A percentile compares a stretch with the other conserved stretches of the same genome.
These are phyloP conservation scores for Meandrina meandrites DNA, from an alignment of 92 coral and sea anemone genomes.

Conservation along the genomic window DNA sequence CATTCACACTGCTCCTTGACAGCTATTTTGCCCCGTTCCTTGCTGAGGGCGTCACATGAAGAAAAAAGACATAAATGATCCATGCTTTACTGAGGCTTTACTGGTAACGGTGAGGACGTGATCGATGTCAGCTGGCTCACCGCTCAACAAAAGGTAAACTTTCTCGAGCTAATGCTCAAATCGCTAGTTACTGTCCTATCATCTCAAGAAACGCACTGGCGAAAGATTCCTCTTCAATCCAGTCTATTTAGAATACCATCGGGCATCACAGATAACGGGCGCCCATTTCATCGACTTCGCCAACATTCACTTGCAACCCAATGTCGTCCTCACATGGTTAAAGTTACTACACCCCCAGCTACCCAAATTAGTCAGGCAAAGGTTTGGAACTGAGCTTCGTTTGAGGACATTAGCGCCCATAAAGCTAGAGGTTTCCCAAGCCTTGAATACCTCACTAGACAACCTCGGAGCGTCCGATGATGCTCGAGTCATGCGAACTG, in stretches of 20 bases:
- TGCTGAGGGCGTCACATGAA: neutral
- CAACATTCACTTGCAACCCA: neutral
- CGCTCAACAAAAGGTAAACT: neutral
- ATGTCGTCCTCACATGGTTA: slow-evolving; percentile 43
- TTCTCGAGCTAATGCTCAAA: too few relatives aligned
- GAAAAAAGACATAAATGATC: neutral
- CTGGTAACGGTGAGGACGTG: neutral
- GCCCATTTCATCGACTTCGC: neutral
- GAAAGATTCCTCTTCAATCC: neutral
- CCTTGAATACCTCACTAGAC: slow-evolving; percentile 33
- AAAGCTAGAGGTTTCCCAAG: slow-evolving; percentile 44
- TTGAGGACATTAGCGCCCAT: slow-evolving; percentile 36
- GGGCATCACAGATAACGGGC: neutral
- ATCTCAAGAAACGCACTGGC: too few relatives aligned
- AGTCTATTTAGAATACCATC: neutral
- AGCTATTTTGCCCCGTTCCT: neutral
- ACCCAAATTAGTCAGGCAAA: slow-evolving; percentile 32
- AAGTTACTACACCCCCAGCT: slow-evolving; percentile 32
- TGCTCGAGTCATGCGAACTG: slow-evolving; percentile 20
- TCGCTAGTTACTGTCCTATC: neutral
- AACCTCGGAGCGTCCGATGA: slow-evolving; percentile 32
- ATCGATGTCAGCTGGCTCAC: neutral
- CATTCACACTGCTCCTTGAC: neutral
- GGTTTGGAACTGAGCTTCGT: slow-evolving; percentile 33
- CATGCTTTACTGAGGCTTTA: neutral